These are phyloP conservation scores for Penaeus japonicus DNA, from an alignment of 1,140 invertebrate species.

Conservation along the genomic window DNA sequence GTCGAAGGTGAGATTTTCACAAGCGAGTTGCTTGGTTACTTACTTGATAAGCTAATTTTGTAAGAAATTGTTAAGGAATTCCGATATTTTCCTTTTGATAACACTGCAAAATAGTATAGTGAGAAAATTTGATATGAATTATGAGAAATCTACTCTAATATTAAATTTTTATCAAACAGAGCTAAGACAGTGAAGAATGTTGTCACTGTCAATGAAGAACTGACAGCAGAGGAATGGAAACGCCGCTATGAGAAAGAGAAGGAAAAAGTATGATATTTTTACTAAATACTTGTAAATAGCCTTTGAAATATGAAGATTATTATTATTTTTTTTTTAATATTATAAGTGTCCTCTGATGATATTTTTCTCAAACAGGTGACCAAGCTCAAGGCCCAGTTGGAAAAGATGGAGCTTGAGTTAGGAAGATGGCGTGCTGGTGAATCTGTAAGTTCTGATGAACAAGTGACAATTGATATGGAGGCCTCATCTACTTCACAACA, in stretches of 20 bases:
- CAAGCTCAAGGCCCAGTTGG: slow-evolving; percentile 85
- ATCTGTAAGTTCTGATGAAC: slow-evolving; percentile 90
- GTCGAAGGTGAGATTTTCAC: slow-evolving; percentile 74
- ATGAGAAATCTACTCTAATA: too few species aligned
- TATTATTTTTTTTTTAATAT: too few species aligned
- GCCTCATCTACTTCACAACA: slow-evolving; percentile 59
- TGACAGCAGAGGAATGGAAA: slow-evolving; percentile 99
- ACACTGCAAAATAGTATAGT: too few species aligned
- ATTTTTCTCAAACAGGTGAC: slow-evolving; percentile 15
- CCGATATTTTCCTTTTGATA: neutral
- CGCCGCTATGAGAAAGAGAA: slow-evolving; percentile 96
- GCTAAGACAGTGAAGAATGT: slow-evolving; percentile 99
- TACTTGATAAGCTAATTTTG: neutral
- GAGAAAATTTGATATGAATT: too few species aligned
- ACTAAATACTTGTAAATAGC: neutral
- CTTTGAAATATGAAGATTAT: too few species aligned
- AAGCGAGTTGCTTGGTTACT: neutral
- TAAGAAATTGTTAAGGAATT: neutral
- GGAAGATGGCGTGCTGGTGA: slow-evolving; percentile 86
- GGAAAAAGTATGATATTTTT: slow-evolving; percentile 77
- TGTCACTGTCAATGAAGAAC: slow-evolving; percentile 98
- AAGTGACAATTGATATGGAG: slow-evolving; percentile 80
- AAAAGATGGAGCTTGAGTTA: slow-evolving; percentile 89
- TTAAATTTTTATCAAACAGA: slow-evolving; percentile 66
- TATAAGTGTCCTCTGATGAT: neutral